Evolutionary conservation across 2,888 invertebrate species (phyloP).

Genomic region (Synanthedon myopaeformis): DNA sequence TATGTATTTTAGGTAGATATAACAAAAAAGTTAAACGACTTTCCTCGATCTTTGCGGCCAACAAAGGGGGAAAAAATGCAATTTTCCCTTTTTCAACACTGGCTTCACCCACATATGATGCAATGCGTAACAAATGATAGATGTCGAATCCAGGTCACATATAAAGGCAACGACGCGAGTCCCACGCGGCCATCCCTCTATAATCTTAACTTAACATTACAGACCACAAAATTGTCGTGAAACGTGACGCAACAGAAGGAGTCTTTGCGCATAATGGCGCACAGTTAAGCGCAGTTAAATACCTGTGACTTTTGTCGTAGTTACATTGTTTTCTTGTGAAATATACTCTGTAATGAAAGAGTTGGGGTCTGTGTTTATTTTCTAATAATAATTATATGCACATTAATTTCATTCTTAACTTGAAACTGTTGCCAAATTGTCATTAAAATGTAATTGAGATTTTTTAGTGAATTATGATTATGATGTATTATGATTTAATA

Average conservation of each 20-base stretch:
- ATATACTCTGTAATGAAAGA: not conserved
- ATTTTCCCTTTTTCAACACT: no score
- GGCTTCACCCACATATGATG: not conserved
- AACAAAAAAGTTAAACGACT: no score
- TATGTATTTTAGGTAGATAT: no score
- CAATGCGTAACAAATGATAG: not conserved
- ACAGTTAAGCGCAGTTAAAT: constrained; percentile 8
- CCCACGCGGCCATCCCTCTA: constrained; percentile 11
- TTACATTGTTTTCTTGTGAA: not conserved
- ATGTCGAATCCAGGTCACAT: constrained; percentile 11
- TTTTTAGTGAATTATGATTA: not conserved
- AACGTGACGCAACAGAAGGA: constrained; percentile 18
- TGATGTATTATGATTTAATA: no score
- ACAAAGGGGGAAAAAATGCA: no score
- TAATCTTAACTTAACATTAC: constrained; percentile 19
- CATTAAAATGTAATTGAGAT: not conserved
- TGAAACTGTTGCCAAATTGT: not conserved
- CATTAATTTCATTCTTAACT: not conserved
- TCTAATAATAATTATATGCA: not conserved
- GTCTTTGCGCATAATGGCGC: constrained; percentile 4
- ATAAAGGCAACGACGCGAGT: constrained; percentile 13
- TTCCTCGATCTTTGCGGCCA: no score
- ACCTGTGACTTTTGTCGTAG: constrained; percentile 11
- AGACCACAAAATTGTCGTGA: constrained; percentile 10
- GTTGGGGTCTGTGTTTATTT: no score